Evolutionary conservation across 2,113 vertebrate genomes (phyloP).

Genomic region (Gulo gulo): DNA sequence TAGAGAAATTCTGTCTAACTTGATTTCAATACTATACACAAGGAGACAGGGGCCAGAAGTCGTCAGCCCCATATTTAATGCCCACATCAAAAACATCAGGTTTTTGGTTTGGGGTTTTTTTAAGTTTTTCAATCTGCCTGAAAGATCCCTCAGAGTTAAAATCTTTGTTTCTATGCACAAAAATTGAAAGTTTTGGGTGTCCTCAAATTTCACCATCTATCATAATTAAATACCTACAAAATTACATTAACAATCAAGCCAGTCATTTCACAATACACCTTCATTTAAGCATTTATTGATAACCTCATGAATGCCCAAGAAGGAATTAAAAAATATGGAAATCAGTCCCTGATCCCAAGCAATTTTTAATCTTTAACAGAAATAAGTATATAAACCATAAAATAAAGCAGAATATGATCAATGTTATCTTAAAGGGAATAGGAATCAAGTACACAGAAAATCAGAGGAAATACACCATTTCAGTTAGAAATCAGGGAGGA

Average conservation of each 20-base stretch:
- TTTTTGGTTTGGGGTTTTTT: not conserved
- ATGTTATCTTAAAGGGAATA: not conserved
- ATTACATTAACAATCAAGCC: constrained; percentile 11
- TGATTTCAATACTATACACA: not conserved
- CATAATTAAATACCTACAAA: not conserved
- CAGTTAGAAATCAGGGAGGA: not conserved
- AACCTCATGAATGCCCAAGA: not conserved
- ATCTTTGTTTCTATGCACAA: not conserved
- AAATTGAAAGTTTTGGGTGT: not conserved
- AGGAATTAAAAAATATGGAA: not conserved
- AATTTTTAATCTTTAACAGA: constrained; percentile 32
- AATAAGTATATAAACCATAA: not conserved
- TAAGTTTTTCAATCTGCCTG: not conserved
- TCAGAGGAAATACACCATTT: not conserved
- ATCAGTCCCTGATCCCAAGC: not conserved
- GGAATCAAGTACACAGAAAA: not conserved
- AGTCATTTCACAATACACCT: not conserved
- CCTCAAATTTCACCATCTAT: not conserved
- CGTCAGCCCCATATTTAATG: not conserved
- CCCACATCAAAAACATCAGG: not conserved
- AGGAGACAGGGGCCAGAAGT: not conserved
- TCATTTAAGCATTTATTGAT: constrained; percentile 23
- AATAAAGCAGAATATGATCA: not conserved
- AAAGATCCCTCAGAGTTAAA: not conserved
- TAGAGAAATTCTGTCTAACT: not conserved